These are phyloP conservation scores for Myopa testacea DNA, from an alignment of 2,888 invertebrate species.

Conservation along the genomic window DNA sequence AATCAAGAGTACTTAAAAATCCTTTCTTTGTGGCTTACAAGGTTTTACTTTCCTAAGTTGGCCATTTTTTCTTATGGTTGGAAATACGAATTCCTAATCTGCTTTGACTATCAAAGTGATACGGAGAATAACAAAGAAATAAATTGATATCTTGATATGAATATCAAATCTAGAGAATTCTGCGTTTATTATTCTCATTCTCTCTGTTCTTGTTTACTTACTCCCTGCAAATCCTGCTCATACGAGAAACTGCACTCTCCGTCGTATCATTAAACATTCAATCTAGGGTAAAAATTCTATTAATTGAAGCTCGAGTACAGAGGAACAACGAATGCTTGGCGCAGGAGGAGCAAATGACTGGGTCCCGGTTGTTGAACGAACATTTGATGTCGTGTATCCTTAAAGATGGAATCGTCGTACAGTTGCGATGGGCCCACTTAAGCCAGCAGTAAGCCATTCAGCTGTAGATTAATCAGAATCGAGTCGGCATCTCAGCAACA, in stretches of 20 bases:
- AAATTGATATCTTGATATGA: no score
- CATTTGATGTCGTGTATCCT: background rate
- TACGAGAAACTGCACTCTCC: background rate
- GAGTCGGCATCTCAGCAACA: no score
- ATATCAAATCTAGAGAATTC: no score
- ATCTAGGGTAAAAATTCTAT: slow-evolving; percentile 3
- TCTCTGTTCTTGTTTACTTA: background rate
- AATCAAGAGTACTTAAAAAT: no score
- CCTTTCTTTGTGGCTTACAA: no score
- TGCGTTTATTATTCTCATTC: no score
- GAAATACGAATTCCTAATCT: no score
- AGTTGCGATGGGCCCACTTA: background rate
- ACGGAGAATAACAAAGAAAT: no score
- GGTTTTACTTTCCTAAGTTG: no score
- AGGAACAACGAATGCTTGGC: background rate
- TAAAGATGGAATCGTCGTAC: background rate
- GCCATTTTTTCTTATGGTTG: no score
- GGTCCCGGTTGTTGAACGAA: slow-evolving; percentile 1
- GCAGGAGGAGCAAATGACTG: background rate
- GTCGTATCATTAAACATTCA: slow-evolving; percentile 11
- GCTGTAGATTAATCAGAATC: slow-evolving; percentile 20
- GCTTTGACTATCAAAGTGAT: no score
- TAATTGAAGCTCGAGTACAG: slow-evolving; percentile 1
- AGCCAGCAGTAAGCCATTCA: slow-evolving; percentile 18
- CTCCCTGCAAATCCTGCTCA: background rate